Evolutionary conservation across 2,797 vertebrate genomes (phyloP).

Genomic region (Macropus fuliginosus): DNA sequence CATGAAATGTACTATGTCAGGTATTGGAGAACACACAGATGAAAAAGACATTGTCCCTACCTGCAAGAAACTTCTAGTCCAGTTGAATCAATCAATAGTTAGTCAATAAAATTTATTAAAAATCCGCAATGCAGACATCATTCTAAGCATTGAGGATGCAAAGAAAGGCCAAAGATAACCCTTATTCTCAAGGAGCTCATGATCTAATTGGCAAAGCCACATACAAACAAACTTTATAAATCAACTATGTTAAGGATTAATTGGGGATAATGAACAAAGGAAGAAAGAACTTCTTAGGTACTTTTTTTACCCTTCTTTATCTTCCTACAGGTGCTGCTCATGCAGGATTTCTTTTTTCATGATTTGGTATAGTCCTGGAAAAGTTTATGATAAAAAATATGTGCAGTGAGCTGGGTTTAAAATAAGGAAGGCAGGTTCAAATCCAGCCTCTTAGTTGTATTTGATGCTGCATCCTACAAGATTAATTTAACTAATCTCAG

Average conservation of each 20-base stretch:
- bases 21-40: neutral
- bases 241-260: neutral
- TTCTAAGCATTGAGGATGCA: neutral
- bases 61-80: neutral
- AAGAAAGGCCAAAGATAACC: neutral
- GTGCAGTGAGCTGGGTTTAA: neutral
- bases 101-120: neutral
- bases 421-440: neutral
- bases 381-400: neutral
- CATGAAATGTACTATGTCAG: neutral
- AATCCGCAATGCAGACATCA: neutral
- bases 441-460: neutral
- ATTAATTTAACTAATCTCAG: neutral
- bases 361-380: neutral
- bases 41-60: neutral
- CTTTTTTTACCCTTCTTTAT: neutral
- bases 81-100: neutral
- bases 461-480: neutral
- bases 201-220: neutral
- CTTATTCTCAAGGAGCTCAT: neutral
- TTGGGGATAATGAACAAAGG: neutral
- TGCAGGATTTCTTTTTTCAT: neutral
- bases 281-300: neutral
- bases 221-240: neutral
- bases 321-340: neutral